A percentile compares a stretch with the other conserved stretches of the same genome.
Evolutionary conservation across 2,888 invertebrate species (phyloP).

Genomic region (Acleris laterana): DNA sequence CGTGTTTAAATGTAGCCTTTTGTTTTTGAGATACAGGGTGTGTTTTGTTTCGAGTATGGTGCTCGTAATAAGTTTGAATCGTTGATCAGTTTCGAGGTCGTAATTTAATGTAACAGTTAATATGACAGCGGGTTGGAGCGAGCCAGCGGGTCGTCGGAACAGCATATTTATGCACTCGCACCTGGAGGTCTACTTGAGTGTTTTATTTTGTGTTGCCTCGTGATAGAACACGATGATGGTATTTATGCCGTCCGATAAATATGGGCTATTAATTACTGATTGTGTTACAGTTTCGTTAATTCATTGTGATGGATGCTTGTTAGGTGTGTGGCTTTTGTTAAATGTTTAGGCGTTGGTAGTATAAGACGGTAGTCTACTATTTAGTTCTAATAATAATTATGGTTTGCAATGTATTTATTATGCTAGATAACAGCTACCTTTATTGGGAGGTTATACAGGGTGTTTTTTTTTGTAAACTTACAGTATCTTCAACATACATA

Average conservation of each 20-base stretch:
- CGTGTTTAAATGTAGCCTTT: slow-evolving; percentile 42
- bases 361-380: background rate
- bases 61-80: slow-evolving; percentile 69
- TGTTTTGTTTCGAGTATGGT: slow-evolving; percentile 45
- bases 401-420: background rate
- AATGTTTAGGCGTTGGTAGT: slow-evolving; percentile 35
- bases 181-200: slow-evolving; percentile 78
- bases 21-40: slow-evolving; percentile 29
- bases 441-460: too few species aligned
- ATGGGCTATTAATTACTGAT: slow-evolving; percentile 80
- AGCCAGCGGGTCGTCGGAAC: slow-evolving; percentile 81
- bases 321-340: slow-evolving; percentile 47
- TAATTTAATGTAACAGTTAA: slow-evolving; percentile 85
- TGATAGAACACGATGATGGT: slow-evolving; percentile 70
- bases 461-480: too few species aligned
- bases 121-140: slow-evolving; percentile 82
- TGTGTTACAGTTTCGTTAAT: slow-evolving; percentile 79
- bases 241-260: slow-evolving; percentile 79
- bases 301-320: slow-evolving; percentile 71
- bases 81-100: slow-evolving; percentile 73
- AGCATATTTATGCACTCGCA: slow-evolving; percentile 83
- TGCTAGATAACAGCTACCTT: too few species aligned
- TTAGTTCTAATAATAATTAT: background rate
- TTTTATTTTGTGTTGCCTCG: slow-evolving; percentile 76
- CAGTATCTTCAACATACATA: too few species aligned